Base-by-base conservation (phyloP, 2,113 vertebrate genomes). In the Phyllostomus discolor region DNA sequence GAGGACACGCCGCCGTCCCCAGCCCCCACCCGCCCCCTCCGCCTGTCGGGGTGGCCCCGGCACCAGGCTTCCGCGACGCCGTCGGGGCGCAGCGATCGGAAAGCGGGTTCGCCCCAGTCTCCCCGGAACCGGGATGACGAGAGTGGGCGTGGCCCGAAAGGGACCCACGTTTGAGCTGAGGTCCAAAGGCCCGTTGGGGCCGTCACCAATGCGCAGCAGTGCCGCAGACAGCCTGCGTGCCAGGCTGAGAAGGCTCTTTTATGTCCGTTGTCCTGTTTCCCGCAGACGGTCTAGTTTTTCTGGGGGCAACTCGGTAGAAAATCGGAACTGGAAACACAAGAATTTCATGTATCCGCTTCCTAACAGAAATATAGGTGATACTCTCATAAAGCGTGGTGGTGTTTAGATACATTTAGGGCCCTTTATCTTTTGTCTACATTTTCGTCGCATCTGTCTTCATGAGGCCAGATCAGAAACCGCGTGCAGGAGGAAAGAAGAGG, bases 381-480 rank as follows among this genome's bases (percentile, higher is more conserved):
- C 79, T 90, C 72, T 78, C 26, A 64, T 66, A 84, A 70, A 52
- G 35, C 62, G 88, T 48, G 28, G 24, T 38, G 75, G 57, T 46
- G n/a, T 57, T 87, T 90, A 84, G 38, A 59, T 8, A 46, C 28
- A 24, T 72, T 83, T 82, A 92, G 76, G 59, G 5, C 67, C 84
- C 50, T 62, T 94, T 69, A 57, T 72, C 62, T 91, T 93, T 73
- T 17, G 7, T 94, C 17, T 69, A 70, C 46, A 76, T 91, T 95
- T 91, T 81, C 69, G 59, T 83, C 59, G 64, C 73, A 41, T 88
- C 20, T 78, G 41, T 92, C 67, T 78, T 90, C 67, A 69, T 52
- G 59, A 86, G 97, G 96, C 81, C 84, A 97, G 52, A 92, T 88
- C 84, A 91, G 62, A 95, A 95, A 80, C 31, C 38, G 22, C 8